phyloP scores from a whole-genome alignment of 2,888 invertebrate genomes.

The Tetrapedia diversipes region DNA sequence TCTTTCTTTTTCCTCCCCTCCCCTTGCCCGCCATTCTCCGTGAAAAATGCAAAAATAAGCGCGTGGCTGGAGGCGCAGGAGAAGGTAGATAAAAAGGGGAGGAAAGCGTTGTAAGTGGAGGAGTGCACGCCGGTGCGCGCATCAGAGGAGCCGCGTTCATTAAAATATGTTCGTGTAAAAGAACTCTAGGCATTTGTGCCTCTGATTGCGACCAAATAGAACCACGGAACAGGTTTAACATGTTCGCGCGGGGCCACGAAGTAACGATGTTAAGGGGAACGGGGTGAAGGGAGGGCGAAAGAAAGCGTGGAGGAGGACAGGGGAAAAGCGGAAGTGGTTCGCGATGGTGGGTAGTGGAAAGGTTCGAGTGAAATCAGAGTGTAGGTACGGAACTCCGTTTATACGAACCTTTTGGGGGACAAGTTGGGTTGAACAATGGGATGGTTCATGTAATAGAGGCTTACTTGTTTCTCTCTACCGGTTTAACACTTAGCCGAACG shows the following conservation, averaged over 20 bases:
- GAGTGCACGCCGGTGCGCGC: constrained; percentile 16
- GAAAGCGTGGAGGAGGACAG: too few species aligned
- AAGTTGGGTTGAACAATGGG: too few species aligned
- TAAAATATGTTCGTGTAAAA: constrained; percentile 53
- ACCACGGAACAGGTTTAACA: constrained; percentile 51
- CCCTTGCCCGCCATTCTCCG: too few species aligned
- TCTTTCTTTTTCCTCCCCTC: constrained; percentile 12
- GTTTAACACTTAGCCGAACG: too few species aligned
- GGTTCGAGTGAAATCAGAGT: too few species aligned
- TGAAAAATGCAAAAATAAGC: constrained; percentile 43
- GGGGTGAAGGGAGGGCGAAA: background rate
- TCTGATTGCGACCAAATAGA: constrained; percentile 45
- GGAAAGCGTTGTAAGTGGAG: constrained; percentile 23
- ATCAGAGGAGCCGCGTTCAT: constrained; percentile 53
- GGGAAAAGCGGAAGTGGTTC: constrained; percentile 16
- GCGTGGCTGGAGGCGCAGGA: constrained; percentile 15
- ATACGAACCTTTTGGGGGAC: too few species aligned
- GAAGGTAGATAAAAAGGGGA: constrained; percentile 9
- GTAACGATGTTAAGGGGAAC: constrained; percentile 17
- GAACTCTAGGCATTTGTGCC: constrained; percentile 45
- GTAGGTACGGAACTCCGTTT: too few species aligned
- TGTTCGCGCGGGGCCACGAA: constrained; percentile 25
- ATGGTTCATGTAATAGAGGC: too few species aligned
- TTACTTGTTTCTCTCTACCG: too few species aligned
- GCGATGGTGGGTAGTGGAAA: background rate